Conservation (phyloP, 2,888 invertebrate genomes). For the Xanthia togata region DNA sequence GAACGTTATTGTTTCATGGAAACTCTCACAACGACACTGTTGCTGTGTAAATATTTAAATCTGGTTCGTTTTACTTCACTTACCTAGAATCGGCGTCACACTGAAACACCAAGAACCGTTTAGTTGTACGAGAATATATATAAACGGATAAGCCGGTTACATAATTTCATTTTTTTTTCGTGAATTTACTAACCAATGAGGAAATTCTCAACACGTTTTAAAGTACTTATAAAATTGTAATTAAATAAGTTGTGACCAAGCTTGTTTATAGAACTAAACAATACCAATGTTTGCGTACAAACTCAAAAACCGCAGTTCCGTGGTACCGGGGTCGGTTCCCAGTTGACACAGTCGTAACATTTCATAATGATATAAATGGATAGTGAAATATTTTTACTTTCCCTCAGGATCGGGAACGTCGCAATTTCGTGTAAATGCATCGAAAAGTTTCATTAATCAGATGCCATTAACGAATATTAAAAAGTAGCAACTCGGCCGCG, state of each 20-base stretch:
- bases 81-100: background rate
- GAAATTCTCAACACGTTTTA: background rate
- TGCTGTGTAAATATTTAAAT: constrained; percentile 20
- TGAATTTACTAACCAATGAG: background rate
- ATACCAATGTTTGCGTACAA: too few relatives aligned
- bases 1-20: constrained; percentile 13
- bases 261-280: background rate
- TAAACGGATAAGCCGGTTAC: too few relatives aligned
- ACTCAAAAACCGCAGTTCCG: background rate
- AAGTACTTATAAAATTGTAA: constrained; percentile 3
- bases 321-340: background rate
- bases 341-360: background rate
- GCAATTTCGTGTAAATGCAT: constrained; percentile 30
- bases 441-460: constrained; percentile 53
- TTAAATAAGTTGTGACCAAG: background rate
- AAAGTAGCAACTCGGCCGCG: constrained; percentile 7
- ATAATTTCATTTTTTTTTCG: background rate
- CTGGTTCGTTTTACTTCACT: constrained; percentile 4
- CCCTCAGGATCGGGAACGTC: constrained; percentile 31
- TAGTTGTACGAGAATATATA: background rate
- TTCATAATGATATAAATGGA: constrained; percentile 17
- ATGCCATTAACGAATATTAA: constrained; percentile 58
- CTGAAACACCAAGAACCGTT: background rate
- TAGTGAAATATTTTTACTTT: constrained; percentile 3
- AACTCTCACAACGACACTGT: background rate